Evolutionary conservation across 30 jellyfish, hydroid and myxozoan genomes (phyloP).

Genomic region (Chrysaora quinquecirrha): DNA sequence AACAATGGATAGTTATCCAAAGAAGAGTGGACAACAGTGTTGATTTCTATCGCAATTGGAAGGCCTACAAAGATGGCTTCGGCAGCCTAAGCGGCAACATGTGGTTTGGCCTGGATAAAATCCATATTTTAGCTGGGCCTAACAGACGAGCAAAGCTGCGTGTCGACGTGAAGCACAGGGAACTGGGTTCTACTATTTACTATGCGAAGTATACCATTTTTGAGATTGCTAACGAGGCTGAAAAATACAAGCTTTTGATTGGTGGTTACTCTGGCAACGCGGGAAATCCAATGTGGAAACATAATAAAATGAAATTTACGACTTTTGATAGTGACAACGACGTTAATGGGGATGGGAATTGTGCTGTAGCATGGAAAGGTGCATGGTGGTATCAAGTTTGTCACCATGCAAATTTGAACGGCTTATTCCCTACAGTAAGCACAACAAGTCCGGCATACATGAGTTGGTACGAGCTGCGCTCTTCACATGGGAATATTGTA

Average conservation of each 20-base stretch:
- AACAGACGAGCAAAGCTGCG: conserved; percentile 44
- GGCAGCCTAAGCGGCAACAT: conserved; percentile 28
- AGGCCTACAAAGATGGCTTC: conserved; percentile 43
- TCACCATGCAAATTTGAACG: conserved; percentile 42
- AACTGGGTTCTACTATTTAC: conserved; percentile 6
- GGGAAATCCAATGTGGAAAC: conserved; percentile 28
- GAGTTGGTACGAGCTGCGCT: conserved; percentile 37
- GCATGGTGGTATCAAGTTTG: conserved; percentile 69
- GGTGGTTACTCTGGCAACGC: conserved; percentile 70
- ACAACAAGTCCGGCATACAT: conserved; percentile 39
- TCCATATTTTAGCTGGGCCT: conserved; percentile 46
- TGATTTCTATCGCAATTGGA: conserved; percentile 52
- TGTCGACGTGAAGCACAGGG: conserved; percentile 45
- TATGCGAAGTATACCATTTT: conserved; percentile 43
- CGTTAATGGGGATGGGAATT: neutral
- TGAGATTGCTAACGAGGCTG: conserved; percentile 55
- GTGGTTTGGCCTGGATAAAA: conserved; percentile 53
- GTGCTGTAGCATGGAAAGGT: conserved; percentile 50
- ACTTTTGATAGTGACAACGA: conserved; percentile 69
- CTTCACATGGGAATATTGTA: neutral
- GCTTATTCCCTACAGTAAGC: conserved; percentile 38
- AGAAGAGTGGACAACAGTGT: conserved; percentile 28
- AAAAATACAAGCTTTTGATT: conserved; percentile 23
- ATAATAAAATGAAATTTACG: conserved; percentile 56
- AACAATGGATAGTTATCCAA: conserved; percentile 60